Evolutionary conservation across 1,140 invertebrate species (phyloP).

Genomic region (Lerema accius): DNA sequence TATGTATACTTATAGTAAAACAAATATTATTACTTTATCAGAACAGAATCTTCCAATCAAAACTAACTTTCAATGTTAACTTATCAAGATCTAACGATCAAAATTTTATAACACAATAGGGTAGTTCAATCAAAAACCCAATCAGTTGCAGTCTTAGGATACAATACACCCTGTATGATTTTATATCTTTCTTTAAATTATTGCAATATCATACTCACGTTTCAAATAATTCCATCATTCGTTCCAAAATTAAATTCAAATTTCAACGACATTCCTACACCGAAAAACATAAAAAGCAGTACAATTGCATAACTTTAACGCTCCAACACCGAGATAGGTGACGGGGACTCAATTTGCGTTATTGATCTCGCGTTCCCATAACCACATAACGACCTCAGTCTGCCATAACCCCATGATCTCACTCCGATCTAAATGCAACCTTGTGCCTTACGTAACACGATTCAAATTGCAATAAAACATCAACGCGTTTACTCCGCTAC

Average conservation of each 20-base stretch:
- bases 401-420: neutral
- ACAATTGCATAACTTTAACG: constrained; percentile 16
- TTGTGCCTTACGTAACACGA: neutral
- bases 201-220: too few species aligned
- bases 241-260: neutral
- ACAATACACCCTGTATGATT: too few species aligned
- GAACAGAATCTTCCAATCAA: too few species aligned
- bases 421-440: neutral
- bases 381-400: constrained; percentile 10
- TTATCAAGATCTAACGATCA: too few species aligned
- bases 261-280: neutral
- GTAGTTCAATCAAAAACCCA: too few species aligned
- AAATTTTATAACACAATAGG: too few species aligned
- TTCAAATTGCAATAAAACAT: neutral
- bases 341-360: constrained; percentile 29
- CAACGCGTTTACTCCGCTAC: constrained; percentile 2
- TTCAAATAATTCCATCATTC: neutral
- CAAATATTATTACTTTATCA: too few species aligned
- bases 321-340: constrained; percentile 18
- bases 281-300: neutral
- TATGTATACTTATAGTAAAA: too few species aligned
- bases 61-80: too few species aligned
- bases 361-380: constrained; percentile 29
- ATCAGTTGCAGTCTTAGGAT: too few species aligned
- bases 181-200: too few species aligned